These are phyloP conservation scores for Clepsis dumicolana DNA, from an alignment of 2,888 invertebrate genomes.

Conservation along the genomic window DNA sequence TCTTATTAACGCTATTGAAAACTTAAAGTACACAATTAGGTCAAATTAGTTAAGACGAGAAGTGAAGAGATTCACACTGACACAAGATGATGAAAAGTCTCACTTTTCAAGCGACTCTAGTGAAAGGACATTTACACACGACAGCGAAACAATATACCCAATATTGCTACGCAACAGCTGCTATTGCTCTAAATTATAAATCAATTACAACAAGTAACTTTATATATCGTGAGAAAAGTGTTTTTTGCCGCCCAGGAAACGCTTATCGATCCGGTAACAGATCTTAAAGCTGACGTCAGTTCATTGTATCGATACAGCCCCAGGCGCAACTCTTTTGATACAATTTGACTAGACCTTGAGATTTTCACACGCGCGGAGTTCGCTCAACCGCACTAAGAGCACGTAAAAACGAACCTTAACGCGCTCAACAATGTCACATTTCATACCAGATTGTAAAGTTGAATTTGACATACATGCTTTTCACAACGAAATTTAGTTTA, in stretches of 20 bases:
- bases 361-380: slow-evolving; percentile 63
- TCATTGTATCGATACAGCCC: slow-evolving; percentile 51
- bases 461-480: too few relatives aligned
- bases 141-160: neutral
- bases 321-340: slow-evolving; percentile 62
- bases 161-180: neutral
- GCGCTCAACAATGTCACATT: neutral
- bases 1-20: too few relatives aligned
- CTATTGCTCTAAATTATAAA: neutral
- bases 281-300: slow-evolving; percentile 58
- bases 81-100: too few relatives aligned
- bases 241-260: slow-evolving; percentile 50
- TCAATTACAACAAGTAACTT: slow-evolving; percentile 14
- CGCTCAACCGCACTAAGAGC: slow-evolving; percentile 48
- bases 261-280: slow-evolving; percentile 48
- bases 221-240: slow-evolving; percentile 16
- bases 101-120: too few relatives aligned
- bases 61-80: too few relatives aligned
- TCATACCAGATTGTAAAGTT: too few relatives aligned
- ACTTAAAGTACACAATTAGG: too few relatives aligned
- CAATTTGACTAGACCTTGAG: slow-evolving; percentile 76
- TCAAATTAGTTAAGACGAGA: too few relatives aligned
- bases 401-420: slow-evolving; percentile 43
- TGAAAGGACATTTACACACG: neutral
- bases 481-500: neutral